Evolutionary conservation across 2,113 vertebrate genomes (phyloP).

Genomic region (Bubo bubo): DNA sequence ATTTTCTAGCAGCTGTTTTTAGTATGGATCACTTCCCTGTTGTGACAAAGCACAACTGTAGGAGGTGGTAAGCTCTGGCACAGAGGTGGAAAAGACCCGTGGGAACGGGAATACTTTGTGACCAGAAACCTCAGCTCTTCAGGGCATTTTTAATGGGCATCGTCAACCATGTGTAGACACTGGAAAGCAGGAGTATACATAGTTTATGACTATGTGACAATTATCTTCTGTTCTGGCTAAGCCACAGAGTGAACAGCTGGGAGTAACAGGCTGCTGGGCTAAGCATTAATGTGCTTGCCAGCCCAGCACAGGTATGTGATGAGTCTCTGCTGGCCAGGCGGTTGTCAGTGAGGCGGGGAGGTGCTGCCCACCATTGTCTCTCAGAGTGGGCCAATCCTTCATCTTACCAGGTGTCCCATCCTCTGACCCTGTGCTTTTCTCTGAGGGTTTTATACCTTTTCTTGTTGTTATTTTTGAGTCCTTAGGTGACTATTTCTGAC

Average conservation of each 20-base stretch:
- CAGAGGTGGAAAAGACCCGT: background rate
- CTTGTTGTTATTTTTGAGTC: background rate
- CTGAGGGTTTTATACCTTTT: background rate
- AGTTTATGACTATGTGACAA: background rate
- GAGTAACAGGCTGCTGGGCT: background rate
- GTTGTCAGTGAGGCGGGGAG: background rate
- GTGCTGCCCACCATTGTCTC: background rate
- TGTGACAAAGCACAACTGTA: background rate
- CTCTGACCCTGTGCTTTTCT: background rate
- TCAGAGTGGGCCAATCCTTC: background rate
- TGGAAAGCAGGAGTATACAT: background rate
- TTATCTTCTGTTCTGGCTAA: background rate
- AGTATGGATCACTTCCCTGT: background rate
- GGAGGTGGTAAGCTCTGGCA: background rate
- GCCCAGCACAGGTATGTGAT: background rate
- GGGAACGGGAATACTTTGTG: background rate
- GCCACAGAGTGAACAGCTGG: background rate
- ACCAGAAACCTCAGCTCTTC: background rate
- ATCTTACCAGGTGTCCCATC: background rate
- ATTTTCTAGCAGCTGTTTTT: background rate
- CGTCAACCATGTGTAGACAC: background rate
- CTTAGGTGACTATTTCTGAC: background rate
- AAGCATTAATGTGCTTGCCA: background rate
- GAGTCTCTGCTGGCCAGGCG: background rate
- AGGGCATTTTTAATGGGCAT: background rate